Base-by-base conservation (phyloP, 2,113 vertebrate species). In the Phylloscopus trochilus region DNA sequence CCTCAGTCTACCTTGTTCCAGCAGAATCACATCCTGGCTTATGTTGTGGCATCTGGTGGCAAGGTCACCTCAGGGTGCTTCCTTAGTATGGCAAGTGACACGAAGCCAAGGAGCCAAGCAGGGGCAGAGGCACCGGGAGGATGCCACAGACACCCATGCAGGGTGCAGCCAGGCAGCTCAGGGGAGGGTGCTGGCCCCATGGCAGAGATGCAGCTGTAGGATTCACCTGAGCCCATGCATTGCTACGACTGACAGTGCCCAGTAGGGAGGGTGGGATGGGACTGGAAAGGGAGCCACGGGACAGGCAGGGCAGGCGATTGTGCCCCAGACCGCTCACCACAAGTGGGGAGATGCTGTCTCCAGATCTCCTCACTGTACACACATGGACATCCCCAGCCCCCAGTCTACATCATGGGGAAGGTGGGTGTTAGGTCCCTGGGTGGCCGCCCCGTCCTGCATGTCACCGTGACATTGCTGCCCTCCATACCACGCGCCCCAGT, bases 391-490 rank as follows among this genome's bases (percentile, higher is more conserved):
- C 10, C 9, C 12, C 35, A 58, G 63, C 14, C 41, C 13, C 27
- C 0, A 0, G 12, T 56, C 21, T 17, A 15, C 16, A 75, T 9
- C 23, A 27, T 1, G 8, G 13, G 26, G 23, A 27, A 3, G 15
- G 63, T 41, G 41, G 13, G 37, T 74, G 37, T 31, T 19, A 13
- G 8, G 8, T 16, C 9, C 13, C 46, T 55, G 26, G 23, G 28
- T 0, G 1, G 60, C 62, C 28, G 12, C 28, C 22, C 69, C 15
- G 2, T 53, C 52, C 69, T 0, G 0, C 33, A 2, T 4, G 16
- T 56, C 78, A 68, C 53, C 0, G 0, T 73, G 68, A 67, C 68
- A 59, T 7, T 19, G 59, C 82, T 7, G 18, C 30, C 89, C 60
- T 46, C n/a, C 51, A 56, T 31, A 52, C 46, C 44, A 15, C 1